Evolutionary conservation across 1,140 invertebrate species (phyloP).

Genomic region (Ostrea denselamellosa): DNA sequence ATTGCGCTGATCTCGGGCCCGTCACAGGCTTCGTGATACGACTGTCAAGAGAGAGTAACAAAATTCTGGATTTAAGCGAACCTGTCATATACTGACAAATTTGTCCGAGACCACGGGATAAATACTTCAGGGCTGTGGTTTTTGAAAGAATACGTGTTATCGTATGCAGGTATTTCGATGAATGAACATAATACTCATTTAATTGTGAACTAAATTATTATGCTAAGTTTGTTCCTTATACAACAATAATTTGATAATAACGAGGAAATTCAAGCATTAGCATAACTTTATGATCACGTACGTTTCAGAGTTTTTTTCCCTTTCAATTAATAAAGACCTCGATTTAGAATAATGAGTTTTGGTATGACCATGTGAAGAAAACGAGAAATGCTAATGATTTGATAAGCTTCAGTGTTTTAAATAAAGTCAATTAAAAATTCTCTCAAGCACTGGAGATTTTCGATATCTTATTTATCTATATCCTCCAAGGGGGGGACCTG

Average conservation of each 20-base stretch:
- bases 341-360: no score
- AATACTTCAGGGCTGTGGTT: slow-evolving; percentile 17
- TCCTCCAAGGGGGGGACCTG: no score
- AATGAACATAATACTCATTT: not conserved
- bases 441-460: no score
- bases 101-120: not conserved
- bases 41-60: slow-evolving; percentile 14
- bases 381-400: no score
- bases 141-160: not conserved
- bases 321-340: no score
- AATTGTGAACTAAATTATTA: slow-evolving; percentile 7
- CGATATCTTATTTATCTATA: no score
- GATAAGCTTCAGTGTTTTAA: no score
- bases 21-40: not conserved
- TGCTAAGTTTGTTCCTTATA: not conserved
- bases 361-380: no score
- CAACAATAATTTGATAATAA: not conserved
- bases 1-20: not conserved
- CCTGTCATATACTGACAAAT: slow-evolving; percentile 23
- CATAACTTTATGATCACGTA: no score
- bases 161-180: not conserved
- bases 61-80: slow-evolving; percentile 31
- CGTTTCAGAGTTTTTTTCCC: no score
- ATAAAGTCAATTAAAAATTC: no score
- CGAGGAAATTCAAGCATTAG: slow-evolving; percentile 1